Conservation (phyloP, 2,888 invertebrate genomes). For the Rhorus exstirpatorius region DNA sequence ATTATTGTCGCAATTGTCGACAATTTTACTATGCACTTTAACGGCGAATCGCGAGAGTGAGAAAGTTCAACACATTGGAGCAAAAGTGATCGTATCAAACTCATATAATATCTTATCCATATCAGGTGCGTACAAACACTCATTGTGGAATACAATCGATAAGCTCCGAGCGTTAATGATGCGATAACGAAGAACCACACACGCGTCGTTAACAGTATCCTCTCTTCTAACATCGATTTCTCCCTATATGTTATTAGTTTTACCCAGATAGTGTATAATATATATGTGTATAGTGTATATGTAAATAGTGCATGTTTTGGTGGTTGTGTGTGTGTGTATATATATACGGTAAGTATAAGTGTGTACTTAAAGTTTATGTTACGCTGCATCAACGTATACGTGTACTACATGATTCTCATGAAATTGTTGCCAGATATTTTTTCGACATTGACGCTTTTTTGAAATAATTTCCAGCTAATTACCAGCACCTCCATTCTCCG, state of each 20-base stretch:
- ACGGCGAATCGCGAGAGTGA: not conserved
- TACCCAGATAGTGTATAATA: conserved; percentile 56
- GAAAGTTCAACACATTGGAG: not conserved
- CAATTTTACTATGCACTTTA: not conserved
- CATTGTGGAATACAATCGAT: conserved; percentile 22
- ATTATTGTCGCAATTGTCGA: conserved; percentile 5
- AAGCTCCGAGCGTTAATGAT: conserved; percentile 59
- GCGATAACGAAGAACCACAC: conserved; percentile 61
- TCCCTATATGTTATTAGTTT: conserved; percentile 57
- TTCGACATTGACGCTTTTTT: conserved; percentile 7
- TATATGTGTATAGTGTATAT: conserved; percentile 58
- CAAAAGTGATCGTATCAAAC: not conserved
- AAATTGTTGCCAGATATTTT: conserved; percentile 51
- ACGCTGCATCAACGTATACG: conserved; percentile 32
- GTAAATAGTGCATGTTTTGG: conserved; percentile 32
- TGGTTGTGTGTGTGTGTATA: conserved; percentile 37
- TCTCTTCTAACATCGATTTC: conserved; percentile 68
- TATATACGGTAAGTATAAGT: conserved; percentile 52
- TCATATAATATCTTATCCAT: not conserved
- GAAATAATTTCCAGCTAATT: conserved; percentile 2
- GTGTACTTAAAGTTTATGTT: conserved; percentile 39
- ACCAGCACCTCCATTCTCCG: not conserved
- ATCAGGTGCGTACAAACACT: conserved; percentile 7
- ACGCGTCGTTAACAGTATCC: conserved; percentile 66
- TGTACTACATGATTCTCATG: conserved; percentile 51